Base-by-base conservation (phyloP, 2,888 invertebrate genomes). In the Ophion costatus region DNA sequence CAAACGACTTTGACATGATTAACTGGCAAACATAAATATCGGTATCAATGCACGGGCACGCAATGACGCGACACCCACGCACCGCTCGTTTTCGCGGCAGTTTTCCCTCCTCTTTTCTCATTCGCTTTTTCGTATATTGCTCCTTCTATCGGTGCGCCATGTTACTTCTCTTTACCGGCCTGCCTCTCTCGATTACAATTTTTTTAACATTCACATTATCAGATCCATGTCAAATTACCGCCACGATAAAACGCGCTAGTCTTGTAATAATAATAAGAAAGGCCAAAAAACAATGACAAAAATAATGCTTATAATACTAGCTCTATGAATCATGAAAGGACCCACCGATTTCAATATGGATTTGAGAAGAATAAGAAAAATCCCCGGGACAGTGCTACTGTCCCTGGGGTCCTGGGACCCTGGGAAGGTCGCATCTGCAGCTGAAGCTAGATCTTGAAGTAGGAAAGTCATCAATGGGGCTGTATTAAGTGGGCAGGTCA, bases 1-100 rank as follows among this genome's bases (percentile, higher is more conserved):
- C 93, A 93, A 93, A 93, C 91, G 90, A 91, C 91, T 91, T 90
- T 92, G 93, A 93, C 93, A 92, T 93, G 93, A 93, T 93, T 93
- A 93, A 93, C 92, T 93, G 93, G 91, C 90, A 90, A 89, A 90
- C 92, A 92, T 93, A 92, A 93, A 93, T 93, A 93, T 93, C 91
- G 92, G 91, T 93, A 93, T 93, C 93, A 93, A 93, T 93, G 92
- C 91, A 90, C 91, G 91, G 91, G 91, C 91, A 91, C 90, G 91
- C 92, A 92, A 91, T 92, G 92, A 92, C 92, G 90, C 91, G 91
- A 89, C 90, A 89, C 82, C 80, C 91, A 88, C 82, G 77, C 91
- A 88, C 89, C 88, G 86, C 89, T 84, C 88, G 82, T 79, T 86
- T 80, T 59, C 79, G 14, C 73, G 45, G 73, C 70, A 45, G 74